Evolutionary conservation across 2,888 invertebrate species (phyloP).

Genomic region (Gisinianus flammeolus): DNA sequence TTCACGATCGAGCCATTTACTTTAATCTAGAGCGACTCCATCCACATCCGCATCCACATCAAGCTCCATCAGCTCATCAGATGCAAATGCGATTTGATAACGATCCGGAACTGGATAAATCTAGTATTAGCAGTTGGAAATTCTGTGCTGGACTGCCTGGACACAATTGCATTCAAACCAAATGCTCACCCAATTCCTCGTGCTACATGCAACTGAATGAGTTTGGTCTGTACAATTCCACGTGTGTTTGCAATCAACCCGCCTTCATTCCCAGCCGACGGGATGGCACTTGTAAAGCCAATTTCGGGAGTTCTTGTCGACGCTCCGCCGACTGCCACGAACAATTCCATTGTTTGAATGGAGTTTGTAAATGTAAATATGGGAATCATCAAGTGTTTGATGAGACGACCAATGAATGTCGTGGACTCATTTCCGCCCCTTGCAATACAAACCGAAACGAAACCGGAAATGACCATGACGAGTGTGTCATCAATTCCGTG

Average conservation of each 20-base stretch:
- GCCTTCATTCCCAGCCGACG: not conserved
- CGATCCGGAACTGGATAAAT: not conserved
- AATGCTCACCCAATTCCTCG: not conserved
- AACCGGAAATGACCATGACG: too few species aligned
- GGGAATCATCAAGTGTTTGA: not conserved
- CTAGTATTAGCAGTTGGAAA: not conserved
- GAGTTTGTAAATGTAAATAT: not conserved
- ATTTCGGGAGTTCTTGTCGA: not conserved
- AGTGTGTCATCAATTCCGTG: not conserved
- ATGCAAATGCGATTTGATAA: not conserved
- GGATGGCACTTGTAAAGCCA: not conserved
- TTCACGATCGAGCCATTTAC: not conserved
- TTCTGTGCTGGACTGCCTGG: conserved; percentile 3
- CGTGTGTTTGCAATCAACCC: not conserved
- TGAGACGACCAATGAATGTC: not conserved
- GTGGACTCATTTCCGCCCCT: not conserved
- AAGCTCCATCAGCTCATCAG: too few species aligned
- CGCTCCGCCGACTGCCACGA: not conserved
- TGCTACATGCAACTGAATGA: conserved; percentile 10
- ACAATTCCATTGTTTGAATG: conserved; percentile 8
- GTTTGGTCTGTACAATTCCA: not conserved
- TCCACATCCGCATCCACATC: too few species aligned
- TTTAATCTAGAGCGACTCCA: not conserved
- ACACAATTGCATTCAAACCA: not conserved
- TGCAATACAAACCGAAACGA: not conserved